phyloP scores from a whole-genome alignment of 2,113 vertebrate genomes.

The Campylomormyrus numenius region DNA sequence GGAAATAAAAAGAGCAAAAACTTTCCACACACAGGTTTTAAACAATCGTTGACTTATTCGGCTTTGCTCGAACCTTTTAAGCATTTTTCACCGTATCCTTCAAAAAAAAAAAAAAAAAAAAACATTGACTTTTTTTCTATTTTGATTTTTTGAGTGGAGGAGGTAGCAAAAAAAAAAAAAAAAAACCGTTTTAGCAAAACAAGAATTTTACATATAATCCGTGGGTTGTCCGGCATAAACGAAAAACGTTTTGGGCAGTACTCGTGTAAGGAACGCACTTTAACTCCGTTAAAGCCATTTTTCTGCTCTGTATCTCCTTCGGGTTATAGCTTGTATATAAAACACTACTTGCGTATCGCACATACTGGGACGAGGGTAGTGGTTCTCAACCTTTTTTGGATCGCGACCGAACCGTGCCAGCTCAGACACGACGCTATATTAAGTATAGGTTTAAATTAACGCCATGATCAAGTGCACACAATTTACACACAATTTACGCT shows the following conservation, averaged over 20 bases:
- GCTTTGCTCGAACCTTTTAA: background rate
- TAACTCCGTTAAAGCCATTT: background rate
- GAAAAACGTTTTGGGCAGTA: background rate
- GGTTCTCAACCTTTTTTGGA: too few relatives aligned
- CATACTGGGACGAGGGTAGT: background rate
- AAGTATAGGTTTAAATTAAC: too few relatives aligned
- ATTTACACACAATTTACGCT: too few relatives aligned
- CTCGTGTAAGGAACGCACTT: background rate
- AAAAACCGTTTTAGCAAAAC: background rate
- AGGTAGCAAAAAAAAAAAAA: background rate
- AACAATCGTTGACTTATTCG: background rate
- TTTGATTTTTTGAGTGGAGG: background rate
- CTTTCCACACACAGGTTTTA: background rate
- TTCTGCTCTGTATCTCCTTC: background rate
- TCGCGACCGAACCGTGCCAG: too few relatives aligned
- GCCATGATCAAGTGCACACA: too few relatives aligned
- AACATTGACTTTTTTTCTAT: background rate
- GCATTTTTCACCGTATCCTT: background rate
- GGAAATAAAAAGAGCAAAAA: background rate
- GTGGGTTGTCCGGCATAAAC: background rate
- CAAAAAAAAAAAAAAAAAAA: background rate
- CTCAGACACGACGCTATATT: too few relatives aligned
- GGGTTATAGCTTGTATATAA: background rate
- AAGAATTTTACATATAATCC: background rate
- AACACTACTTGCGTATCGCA: background rate